Percentiles rank a stretch among this genome's conserved stretches.
These are phyloP conservation scores for Sturmia bella DNA, from an alignment of 2,888 invertebrate species.

Conservation along the genomic window DNA sequence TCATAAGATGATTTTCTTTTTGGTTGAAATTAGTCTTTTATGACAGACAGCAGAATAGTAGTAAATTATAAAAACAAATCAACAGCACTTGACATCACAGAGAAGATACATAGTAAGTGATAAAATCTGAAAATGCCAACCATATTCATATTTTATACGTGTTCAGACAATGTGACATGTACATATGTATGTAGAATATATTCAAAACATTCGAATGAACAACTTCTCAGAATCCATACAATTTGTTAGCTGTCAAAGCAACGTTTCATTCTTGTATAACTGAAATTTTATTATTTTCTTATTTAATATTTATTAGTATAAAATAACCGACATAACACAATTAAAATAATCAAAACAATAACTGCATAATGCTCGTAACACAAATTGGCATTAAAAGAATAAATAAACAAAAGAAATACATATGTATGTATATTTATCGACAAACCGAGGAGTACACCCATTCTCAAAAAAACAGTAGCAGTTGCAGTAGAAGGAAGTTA, in stretches of 20 bases:
- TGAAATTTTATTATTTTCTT: neutral
- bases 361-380: constrained; percentile 2
- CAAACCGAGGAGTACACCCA: constrained; percentile 27
- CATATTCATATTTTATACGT: constrained; percentile 37
- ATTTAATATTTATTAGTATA: constrained; percentile 15
- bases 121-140: constrained; percentile 35
- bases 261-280: constrained; percentile 2
- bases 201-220: neutral
- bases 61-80: constrained; percentile 24
- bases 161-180: constrained; percentile 1
- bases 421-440: constrained; percentile 1
- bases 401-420: neutral
- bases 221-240: constrained; percentile 17
- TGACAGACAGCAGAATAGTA: constrained; percentile 24
- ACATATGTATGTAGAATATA: too few relatives aligned
- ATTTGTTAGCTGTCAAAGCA: constrained; percentile 33
- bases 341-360: constrained; percentile 3
- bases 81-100: constrained; percentile 36
- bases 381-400: constrained; percentile 17
- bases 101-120: constrained; percentile 17
- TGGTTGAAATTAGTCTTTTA: constrained; percentile 1
- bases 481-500: constrained; percentile 4
- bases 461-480: constrained; percentile 28
- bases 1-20: neutral
- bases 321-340: constrained; percentile 7